Base-by-base conservation (phyloP, 2,888 invertebrate genomes). In the Neoaliturus tenellus region DNA sequence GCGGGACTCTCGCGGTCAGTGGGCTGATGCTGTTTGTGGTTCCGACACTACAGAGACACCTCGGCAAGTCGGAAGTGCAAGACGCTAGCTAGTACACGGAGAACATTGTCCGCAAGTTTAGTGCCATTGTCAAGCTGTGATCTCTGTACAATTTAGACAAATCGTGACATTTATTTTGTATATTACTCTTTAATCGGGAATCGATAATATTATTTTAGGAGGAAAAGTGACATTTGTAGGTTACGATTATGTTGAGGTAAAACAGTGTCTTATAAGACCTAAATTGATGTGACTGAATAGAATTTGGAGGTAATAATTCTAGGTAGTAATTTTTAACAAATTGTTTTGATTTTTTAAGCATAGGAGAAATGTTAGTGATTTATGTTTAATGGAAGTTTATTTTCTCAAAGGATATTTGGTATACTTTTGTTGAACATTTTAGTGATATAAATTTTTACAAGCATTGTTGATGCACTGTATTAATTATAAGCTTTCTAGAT, bases 21-120 rank as follows among this genome's bases (percentile, higher is more conserved):
- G 99, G 98, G 14, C 80, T 97, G 62, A 96, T 99, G 92, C 92
- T 99, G 85, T 98, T 97, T 90, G 90, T 94, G 85, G 96, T 98
- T 89, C 97, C 97, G 8, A 91, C 94, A 82, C 88, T 97, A 80
- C 95, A 95, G 89, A 92, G 91, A 85, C 89, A 90, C 41, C 48
- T 85, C 17, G 55, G 4, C 55, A 78, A 78, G 35, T 20, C 31
- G 0, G 48, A 78, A 23, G 33, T 14, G n/a, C 10, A 33, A 17
- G 20, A 33, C n/a, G 51, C 35, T 23, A 78, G 78, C 78, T 78
- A 78, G 78, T 78, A 78, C 28, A 51, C 6, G 75, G 23, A 20
- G 31, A 31, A 78, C 35, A 14, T 20, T n/a, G 6, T 33, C 33
- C 20, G 33, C 55, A n/a, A 31, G 55, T 78, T 35, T 25, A 78